Evolutionary conservation across 2,797 vertebrate genomes (phyloP).

Genomic region (Galago senegalensis): DNA sequence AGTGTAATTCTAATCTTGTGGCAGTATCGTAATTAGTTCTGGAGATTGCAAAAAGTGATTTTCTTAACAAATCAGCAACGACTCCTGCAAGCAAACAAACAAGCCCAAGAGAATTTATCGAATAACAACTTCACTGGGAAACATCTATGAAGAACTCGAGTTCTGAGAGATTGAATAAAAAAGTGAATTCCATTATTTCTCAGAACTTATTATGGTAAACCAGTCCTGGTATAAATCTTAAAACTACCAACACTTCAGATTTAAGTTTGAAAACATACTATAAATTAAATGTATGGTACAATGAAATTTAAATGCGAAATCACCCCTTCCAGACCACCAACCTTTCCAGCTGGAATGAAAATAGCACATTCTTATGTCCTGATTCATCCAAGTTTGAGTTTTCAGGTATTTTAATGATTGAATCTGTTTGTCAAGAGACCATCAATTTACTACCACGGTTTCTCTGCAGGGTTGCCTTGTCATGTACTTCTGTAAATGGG

Average conservation of each 20-base stretch:
- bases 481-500: slow-evolving; percentile 77
- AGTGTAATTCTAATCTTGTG: not conserved
- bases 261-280: slow-evolving; percentile 44
- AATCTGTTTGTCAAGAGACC: not conserved
- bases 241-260: slow-evolving; percentile 45
- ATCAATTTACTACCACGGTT: slow-evolving; percentile 48
- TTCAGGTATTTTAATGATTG: slow-evolving; percentile 56
- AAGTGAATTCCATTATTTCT: slow-evolving; percentile 53
- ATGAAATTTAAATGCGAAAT: slow-evolving; percentile 50
- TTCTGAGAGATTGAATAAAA: slow-evolving; percentile 22
- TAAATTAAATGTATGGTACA: slow-evolving; percentile 19
- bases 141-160: not conserved
- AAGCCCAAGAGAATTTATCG: not conserved
- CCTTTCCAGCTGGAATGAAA: not conserved
- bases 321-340: not conserved
- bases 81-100: not conserved
- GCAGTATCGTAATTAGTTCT: not conserved
- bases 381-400: slow-evolving; percentile 32
- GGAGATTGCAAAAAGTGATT: not conserved
- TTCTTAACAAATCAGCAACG: not conserved
- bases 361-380: slow-evolving; percentile 11
- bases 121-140: not conserved
- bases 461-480: slow-evolving; percentile 48
- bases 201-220: not conserved
- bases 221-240: slow-evolving; percentile 26